These are phyloP conservation scores for Drosophila paulistorum DNA, from an alignment of 1,140 invertebrate genomes.

Conservation along the genomic window DNA sequence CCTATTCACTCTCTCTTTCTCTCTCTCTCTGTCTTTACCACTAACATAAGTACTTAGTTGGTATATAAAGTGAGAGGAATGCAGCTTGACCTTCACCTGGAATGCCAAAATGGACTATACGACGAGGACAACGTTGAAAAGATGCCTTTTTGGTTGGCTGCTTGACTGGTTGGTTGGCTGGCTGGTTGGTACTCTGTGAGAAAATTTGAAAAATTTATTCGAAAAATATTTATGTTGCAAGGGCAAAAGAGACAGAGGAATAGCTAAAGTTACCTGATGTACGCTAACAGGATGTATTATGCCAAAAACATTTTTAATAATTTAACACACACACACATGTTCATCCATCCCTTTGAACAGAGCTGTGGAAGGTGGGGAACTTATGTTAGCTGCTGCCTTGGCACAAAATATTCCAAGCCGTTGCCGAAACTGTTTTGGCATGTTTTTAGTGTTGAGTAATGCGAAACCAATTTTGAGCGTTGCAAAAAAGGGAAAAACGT, in stretches of 20 bases:
- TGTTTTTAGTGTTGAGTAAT: slow-evolving; percentile 69
- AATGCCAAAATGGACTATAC: slow-evolving; percentile 45
- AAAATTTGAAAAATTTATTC: slow-evolving; percentile 75
- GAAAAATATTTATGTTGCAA: slow-evolving; percentile 63
- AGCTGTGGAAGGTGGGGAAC: slow-evolving; percentile 18
- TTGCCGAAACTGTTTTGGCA: slow-evolving; percentile 16
- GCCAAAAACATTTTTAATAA: slow-evolving; percentile 80
- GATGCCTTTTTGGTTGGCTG: slow-evolving; percentile 31
- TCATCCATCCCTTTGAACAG: slow-evolving; percentile 57
- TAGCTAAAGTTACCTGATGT: slow-evolving; percentile 44
- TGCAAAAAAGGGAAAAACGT: slow-evolving; percentile 10
- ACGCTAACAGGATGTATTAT: slow-evolving; percentile 67
- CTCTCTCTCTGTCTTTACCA: neutral
- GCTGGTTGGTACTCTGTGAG: slow-evolving; percentile 18
- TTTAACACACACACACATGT: slow-evolving; percentile 49
- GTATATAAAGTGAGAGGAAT: slow-evolving; percentile 31
- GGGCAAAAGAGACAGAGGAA: slow-evolving; percentile 55
- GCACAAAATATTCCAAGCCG: slow-evolving; percentile 5
- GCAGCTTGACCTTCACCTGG: slow-evolving; percentile 73
- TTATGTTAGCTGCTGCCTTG: slow-evolving; percentile 20
- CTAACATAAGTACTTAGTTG: slow-evolving; percentile 22
- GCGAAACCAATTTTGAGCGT: slow-evolving; percentile 67
- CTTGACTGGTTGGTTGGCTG: too few species aligned
- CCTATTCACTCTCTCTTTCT: neutral
- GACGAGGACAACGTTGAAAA: slow-evolving; percentile 30